Conservation (phyloP, 2,888 invertebrate genomes). For the Plagiodera versicolora region DNA sequence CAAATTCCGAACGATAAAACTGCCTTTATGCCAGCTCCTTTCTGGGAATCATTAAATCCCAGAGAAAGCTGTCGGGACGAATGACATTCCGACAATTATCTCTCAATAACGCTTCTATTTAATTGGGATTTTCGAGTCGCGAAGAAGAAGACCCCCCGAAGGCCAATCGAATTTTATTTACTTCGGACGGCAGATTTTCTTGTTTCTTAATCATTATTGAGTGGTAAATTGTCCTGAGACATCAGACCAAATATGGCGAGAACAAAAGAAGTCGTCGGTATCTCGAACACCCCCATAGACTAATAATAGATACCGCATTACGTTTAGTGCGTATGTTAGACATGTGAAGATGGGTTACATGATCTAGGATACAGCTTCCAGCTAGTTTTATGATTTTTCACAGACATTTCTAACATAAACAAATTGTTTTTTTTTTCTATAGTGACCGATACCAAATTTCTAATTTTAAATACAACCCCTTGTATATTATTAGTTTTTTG, state of each 20-base stretch:
- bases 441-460: too few relatives aligned
- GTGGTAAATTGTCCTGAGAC: constrained; percentile 27
- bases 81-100: background rate
- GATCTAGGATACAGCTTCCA: too few relatives aligned
- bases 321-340: too few relatives aligned
- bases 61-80: background rate
- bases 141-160: constrained; percentile 9
- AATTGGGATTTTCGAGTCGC: background rate
- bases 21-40: constrained; percentile 3
- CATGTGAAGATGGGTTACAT: too few relatives aligned
- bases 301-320: too few relatives aligned
- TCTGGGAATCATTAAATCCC: constrained; percentile 7
- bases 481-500: too few relatives aligned
- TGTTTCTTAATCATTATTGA: constrained; percentile 24
- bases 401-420: too few relatives aligned
- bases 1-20: constrained; percentile 8
- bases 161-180: constrained; percentile 29
- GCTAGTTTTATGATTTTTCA: too few relatives aligned
- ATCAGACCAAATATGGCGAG: constrained; percentile 43
- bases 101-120: background rate
- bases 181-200: constrained; percentile 25
- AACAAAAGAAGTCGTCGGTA: background rate
- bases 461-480: too few relatives aligned
- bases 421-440: too few relatives aligned
- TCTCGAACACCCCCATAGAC: too few relatives aligned